Conservation (phyloP, 30 jellyfish, hydroid and myxozoan species). For the Aurelia sp. region DNA sequence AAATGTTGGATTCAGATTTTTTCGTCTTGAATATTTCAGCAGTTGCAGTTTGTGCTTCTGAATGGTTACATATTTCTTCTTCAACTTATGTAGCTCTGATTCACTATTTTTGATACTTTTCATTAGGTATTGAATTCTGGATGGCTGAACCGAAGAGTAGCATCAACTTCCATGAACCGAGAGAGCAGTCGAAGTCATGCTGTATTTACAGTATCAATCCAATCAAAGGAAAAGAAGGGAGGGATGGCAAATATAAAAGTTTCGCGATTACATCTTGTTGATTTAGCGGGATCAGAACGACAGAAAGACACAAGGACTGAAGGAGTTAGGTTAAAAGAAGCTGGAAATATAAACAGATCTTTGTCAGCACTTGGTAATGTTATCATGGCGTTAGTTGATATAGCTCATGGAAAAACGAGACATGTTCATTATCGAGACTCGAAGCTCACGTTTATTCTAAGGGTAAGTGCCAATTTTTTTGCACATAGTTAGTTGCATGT, state of each 20-base stretch:
- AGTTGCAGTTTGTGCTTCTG: too few relatives aligned
- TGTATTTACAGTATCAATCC: constrained; percentile 94
- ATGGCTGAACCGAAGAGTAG: constrained; percentile 98
- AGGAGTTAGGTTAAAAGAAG: constrained; percentile 94
- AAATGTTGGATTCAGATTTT: too few relatives aligned
- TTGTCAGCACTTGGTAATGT: constrained; percentile 98
- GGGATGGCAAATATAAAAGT: constrained; percentile 94
- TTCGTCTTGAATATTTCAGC: too few relatives aligned
- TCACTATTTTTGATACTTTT: too few relatives aligned
- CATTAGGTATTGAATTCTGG: constrained; percentile 78
- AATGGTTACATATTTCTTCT: too few relatives aligned
- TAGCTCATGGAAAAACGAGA: constrained; percentile 97
- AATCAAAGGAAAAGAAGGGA: constrained; percentile 89
- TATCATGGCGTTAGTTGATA: constrained; percentile 98
- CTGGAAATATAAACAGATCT: constrained; percentile 95
- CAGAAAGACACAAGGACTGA: constrained; percentile 97
- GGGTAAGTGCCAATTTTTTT: constrained; percentile 71
- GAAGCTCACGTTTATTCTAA: constrained; percentile 88
- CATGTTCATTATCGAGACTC: constrained; percentile 98
- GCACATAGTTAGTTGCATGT: too few relatives aligned
- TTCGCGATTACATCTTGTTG: constrained; percentile 92
- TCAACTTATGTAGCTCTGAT: too few relatives aligned
- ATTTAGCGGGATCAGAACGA: constrained; percentile 98
- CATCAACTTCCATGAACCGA: constrained; percentile 99
- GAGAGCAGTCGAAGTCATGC: constrained; percentile 99